A percentile compares a stretch with the other conserved stretches of the same genome.
Conservation (phyloP, 2,888 invertebrate species). For the Epinotia bilunana region DNA sequence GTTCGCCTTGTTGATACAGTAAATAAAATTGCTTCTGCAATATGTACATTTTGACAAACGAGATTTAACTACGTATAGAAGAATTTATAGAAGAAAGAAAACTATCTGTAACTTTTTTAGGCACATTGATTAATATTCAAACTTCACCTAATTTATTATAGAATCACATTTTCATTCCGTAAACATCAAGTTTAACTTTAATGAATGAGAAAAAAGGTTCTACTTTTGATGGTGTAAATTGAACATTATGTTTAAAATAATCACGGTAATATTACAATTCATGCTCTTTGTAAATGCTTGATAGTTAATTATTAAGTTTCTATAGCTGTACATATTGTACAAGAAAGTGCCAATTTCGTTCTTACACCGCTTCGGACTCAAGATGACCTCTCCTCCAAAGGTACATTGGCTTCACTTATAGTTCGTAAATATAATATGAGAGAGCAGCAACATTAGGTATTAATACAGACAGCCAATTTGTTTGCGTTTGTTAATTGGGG, state of each 20-base stretch:
- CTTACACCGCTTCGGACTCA: not conserved
- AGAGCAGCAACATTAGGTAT: not conserved
- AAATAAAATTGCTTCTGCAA: too few species aligned
- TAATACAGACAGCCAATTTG: not conserved
- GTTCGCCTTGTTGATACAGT: not conserved
- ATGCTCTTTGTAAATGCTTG: constrained; percentile 18
- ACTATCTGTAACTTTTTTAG: not conserved
- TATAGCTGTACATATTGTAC: constrained; percentile 14
- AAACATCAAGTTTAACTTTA: too few species aligned
- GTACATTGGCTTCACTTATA: not conserved
- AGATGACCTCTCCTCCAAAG: not conserved
- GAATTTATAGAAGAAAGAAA: too few species aligned
- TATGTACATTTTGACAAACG: too few species aligned
- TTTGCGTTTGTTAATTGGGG: not conserved
- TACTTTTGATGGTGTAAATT: not conserved
- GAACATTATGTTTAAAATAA: constrained; percentile 10
- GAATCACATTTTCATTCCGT: too few species aligned
- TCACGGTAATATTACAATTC: not conserved
- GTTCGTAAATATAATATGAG: constrained; percentile 1
- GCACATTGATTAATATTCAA: not conserved
- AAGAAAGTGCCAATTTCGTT: constrained; percentile 21
- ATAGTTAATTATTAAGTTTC: constrained; percentile 2
- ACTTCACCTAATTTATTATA: too few species aligned
- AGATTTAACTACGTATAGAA: too few species aligned
- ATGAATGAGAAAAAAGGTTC: not conserved